Base-by-base conservation (phyloP, 2,797 vertebrate species). In the Dromococcyx pavoninus region DNA sequence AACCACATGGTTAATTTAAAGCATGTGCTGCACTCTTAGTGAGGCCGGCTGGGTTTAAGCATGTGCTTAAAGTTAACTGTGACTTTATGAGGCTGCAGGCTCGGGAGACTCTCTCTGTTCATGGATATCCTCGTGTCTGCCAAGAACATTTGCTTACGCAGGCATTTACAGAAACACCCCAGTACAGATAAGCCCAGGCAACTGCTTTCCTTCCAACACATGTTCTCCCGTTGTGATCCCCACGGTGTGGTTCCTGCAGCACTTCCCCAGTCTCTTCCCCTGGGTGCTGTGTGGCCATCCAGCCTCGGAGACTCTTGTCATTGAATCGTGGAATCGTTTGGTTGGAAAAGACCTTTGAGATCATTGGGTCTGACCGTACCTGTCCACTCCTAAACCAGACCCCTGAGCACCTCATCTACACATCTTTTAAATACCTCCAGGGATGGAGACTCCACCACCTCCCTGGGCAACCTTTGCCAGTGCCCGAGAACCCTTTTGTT, bases 211-310 rank as follows among this genome's bases (percentile, higher is more conserved):
- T 78, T 78, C 43, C 54, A 78, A 43, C 19, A 62, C 60, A 43
- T 7, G 17, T 21, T 77, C 13, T 88, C 41, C 18, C 1, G 1
- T 21, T 28, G 22, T 37, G 78, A 17, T 41, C 73, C 81, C 65
- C 2, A 1, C 2, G 2, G 35, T 9, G 25, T 5, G 50, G 43
- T 48, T 89, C 32, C 75, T 57, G 33, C 54, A 44, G 67, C 12
- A 15, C 32, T 79, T 32, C 32, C 5, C 30, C 10, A 6, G 1
- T 14, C 51, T 65, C 60, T 56, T 43, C 33, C 23, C 27, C 60
- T 17, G 58, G 25, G 18, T 61, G 5, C 33, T 0, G 0, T 22
- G 23, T 46, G n/a, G 24, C 32, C 5, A 0, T 0, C 21, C 18
- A 44, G 25, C 28, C 78, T 17, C 2, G 1, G 21, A 56, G 46